phyloP scores from a whole-genome alignment of 1,140 invertebrate species.

The Mamestra configurata region DNA sequence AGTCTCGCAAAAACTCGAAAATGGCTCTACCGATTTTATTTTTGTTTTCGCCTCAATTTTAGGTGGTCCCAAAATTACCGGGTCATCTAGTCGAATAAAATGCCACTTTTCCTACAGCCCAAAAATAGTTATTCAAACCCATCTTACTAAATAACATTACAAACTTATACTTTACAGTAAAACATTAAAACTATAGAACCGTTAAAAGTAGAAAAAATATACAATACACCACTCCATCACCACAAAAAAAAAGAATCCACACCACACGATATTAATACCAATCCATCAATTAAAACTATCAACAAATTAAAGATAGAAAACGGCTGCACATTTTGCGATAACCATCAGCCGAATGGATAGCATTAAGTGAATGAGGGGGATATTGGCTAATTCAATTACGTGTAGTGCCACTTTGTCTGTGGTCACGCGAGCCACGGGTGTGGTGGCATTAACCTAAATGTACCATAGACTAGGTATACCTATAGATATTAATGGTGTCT shows the following conservation, averaged over 20 bases:
- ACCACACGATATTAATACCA: neutral
- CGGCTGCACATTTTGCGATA: constrained; percentile 40
- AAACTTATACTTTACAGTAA: neutral
- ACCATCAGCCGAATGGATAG: constrained; percentile 38
- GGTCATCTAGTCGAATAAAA: no score
- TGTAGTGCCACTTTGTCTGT: constrained; percentile 25
- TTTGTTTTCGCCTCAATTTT: no score
- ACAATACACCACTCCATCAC: neutral
- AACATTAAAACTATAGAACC: neutral
- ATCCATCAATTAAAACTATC: constrained; percentile 35
- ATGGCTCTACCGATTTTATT: no score
- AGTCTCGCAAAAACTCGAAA: no score
- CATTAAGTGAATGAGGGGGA: constrained; percentile 42
- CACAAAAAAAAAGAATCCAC: neutral
- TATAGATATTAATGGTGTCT: neutral
- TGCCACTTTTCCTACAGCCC: no score
- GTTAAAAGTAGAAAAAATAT: neutral
- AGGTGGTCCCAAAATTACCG: no score
- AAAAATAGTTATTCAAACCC: no score
- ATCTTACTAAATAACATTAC: no score
- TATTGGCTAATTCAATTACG: constrained; percentile 54
- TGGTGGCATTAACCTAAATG: constrained; percentile 51
- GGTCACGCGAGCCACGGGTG: constrained; percentile 53
- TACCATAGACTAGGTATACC: constrained; percentile 3
- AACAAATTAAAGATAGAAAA: constrained; percentile 41